phyloP scores from a whole-genome alignment of 2,113 vertebrate genomes.

The Chiloscyllium plagiosum region DNA sequence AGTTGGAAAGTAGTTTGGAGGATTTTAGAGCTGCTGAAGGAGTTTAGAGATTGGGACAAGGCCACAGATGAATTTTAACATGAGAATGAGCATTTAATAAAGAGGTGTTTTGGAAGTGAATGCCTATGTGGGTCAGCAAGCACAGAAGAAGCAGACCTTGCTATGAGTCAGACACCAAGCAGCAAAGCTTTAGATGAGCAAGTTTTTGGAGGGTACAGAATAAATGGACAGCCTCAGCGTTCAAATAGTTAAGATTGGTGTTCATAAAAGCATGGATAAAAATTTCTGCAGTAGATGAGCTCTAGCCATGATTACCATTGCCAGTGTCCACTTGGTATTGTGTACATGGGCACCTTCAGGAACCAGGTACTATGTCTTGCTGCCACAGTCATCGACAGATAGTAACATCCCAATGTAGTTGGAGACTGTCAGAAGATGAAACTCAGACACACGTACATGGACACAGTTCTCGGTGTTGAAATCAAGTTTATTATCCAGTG shows the following conservation, averaged over 20 bases:
- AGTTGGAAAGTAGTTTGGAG: neutral
- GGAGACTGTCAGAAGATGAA: no score
- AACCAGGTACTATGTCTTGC: neutral
- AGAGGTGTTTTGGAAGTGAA: neutral
- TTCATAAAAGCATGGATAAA: neutral
- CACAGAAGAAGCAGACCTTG: neutral
- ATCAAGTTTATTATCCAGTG: slow-evolving; percentile 20
- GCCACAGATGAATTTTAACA: neutral
- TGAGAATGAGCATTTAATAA: neutral
- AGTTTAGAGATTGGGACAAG: neutral
- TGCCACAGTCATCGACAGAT: neutral
- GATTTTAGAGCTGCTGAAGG: no score
- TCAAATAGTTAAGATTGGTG: neutral
- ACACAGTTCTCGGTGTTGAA: neutral
- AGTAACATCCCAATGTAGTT: no score
- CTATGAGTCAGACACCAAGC: neutral
- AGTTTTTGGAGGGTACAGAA: no score
- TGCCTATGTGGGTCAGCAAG: neutral
- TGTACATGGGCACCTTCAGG: neutral
- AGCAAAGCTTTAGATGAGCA: neutral
- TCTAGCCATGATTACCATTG: neutral
- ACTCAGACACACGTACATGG: neutral
- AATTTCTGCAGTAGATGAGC: neutral
- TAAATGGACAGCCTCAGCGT: neutral
- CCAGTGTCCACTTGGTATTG: neutral